Conservation (phyloP, 2,888 invertebrate genomes). For the Theodoxus fluviatilis region DNA sequence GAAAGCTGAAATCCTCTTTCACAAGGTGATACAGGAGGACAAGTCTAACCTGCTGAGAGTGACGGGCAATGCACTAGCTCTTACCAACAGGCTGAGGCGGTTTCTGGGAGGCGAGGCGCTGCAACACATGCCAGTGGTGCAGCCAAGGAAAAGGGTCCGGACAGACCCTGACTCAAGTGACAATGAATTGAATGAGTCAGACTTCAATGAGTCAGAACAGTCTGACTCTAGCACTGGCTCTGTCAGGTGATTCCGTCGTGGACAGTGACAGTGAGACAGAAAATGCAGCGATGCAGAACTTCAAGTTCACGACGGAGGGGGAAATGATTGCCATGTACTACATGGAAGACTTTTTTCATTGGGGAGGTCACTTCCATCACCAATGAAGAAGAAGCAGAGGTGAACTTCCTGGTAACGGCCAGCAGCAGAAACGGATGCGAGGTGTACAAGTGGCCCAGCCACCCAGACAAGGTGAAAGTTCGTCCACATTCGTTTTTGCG, state of each 20-base stretch:
- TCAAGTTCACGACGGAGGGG: background rate
- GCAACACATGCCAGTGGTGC: too few species aligned
- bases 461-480: background rate
- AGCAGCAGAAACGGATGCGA: background rate
- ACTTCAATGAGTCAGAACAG: too few species aligned
- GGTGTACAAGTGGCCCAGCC: background rate
- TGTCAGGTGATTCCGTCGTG: too few species aligned
- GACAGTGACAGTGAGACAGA: background rate
- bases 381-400: background rate
- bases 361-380: background rate
- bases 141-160: too few species aligned
- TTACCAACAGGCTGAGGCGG: background rate
- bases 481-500: background rate
- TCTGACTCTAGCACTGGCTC: too few species aligned
- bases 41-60: background rate
- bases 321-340: background rate
- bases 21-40: background rate
- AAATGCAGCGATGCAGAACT: background rate
- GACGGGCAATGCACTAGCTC: background rate
- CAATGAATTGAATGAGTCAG: too few species aligned
- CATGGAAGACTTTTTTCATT: too few species aligned
- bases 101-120: too few species aligned
- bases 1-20: background rate
- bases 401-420: slow-evolving; percentile 4
- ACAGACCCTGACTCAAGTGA: too few species aligned